Percentiles rank a stretch among this genome's conserved stretches.
Conservation (phyloP, 64 coral and sea anemone species). For the Cladopsammia gracilis region DNA sequence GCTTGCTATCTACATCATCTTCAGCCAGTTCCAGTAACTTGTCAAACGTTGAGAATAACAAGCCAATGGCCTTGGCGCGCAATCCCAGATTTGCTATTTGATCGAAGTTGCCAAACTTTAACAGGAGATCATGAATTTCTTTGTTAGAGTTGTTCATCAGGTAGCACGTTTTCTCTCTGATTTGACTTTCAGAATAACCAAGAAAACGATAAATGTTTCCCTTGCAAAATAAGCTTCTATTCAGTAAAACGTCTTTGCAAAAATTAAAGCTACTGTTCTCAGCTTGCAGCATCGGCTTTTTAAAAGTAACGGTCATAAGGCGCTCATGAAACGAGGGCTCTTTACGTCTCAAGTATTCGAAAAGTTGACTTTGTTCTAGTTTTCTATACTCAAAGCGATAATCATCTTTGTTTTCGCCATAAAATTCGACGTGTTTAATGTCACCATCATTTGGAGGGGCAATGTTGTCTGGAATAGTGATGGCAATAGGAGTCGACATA, state of each 20-base stretch:
- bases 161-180: conserved; percentile 72
- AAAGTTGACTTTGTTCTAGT: neutral
- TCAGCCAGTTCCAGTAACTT: conserved; percentile 27
- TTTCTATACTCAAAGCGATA: neutral
- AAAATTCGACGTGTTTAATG: conserved; percentile 11
- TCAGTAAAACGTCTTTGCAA: conserved; percentile 15
- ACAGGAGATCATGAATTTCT: conserved; percentile 65
- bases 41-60: conserved; percentile 69
- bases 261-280: neutral
- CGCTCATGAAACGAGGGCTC: neutral
- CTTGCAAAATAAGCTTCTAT: neutral
- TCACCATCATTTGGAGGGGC: neutral
- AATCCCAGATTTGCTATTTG: conserved; percentile 22
- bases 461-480: neutral
- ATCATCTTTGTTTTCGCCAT: neutral
- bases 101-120: conserved; percentile 74
- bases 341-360: neutral
- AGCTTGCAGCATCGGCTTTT: neutral
- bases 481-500: neutral
- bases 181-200: conserved; percentile 46
- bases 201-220: conserved; percentile 34
- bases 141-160: conserved; percentile 44
- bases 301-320: neutral
- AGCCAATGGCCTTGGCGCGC: conserved; percentile 44
- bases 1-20: conserved; percentile 5